A percentile compares a stretch with the other conserved stretches of the same genome.
Conservation (phyloP, 2,113 vertebrate genomes). For the Cettia cetti region DNA sequence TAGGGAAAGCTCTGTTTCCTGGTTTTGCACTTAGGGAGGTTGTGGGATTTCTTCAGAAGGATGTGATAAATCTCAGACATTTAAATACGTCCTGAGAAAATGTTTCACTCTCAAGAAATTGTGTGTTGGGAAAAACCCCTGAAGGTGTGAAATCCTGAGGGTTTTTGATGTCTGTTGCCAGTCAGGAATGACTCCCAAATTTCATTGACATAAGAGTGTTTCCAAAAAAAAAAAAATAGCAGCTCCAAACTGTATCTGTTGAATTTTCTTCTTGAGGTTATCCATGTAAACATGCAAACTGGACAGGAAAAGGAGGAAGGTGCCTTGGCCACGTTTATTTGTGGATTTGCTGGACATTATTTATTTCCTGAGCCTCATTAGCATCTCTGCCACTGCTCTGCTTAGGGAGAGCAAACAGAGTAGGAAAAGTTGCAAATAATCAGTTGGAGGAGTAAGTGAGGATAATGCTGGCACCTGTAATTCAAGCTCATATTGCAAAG, state of each 20-base stretch:
- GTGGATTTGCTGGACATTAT: neutral
- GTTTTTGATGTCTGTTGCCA: neutral
- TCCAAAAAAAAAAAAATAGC: neutral
- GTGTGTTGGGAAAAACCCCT: neutral
- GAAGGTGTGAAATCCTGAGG: neutral
- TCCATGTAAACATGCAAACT: neutral
- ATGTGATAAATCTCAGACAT: neutral
- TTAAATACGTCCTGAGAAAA: neutral
- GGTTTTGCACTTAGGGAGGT: neutral
- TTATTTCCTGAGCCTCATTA: neutral
- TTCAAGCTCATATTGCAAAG: neutral
- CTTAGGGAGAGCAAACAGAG: neutral
- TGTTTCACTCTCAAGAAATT: neutral
- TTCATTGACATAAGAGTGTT: fast-evolving
- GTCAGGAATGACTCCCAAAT: neutral
- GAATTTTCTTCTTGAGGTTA: neutral
- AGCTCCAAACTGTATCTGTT: neutral
- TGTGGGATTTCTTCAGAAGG: neutral
- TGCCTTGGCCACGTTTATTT: neutral
- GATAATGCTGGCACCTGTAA: neutral
- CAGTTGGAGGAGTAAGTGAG: neutral
- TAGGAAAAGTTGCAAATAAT: neutral
- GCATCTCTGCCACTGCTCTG: neutral
- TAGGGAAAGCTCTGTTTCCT: neutral
- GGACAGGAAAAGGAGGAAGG: neutral